These are phyloP conservation scores for Scalopus aquaticus DNA, from an alignment of 2,113 vertebrate species.

Conservation along the genomic window DNA sequence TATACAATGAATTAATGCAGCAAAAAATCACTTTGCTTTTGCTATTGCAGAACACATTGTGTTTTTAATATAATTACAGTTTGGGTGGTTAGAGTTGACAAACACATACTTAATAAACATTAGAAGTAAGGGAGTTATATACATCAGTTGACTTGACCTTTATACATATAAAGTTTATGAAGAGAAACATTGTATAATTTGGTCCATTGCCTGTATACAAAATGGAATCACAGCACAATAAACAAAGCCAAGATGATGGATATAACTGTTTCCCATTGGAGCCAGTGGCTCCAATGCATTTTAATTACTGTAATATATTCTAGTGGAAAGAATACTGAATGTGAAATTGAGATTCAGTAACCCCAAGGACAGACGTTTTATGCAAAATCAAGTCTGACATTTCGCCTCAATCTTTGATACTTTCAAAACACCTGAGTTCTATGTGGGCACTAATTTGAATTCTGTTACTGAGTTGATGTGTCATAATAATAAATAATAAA, in stretches of 20 bases:
- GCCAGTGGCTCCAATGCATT: neutral
- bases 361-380: constrained; percentile 50
- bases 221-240: constrained; percentile 5
- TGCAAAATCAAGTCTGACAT: constrained; percentile 34
- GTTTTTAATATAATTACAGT: constrained; percentile 44
- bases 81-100: neutral
- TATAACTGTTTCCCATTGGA: neutral
- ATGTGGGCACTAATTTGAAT: constrained; percentile 24
- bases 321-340: constrained; percentile 32
- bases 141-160: constrained; percentile 1
- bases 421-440: constrained; percentile 44
- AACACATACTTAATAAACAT: constrained; percentile 29
- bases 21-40: neutral
- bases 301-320: neutral
- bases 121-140: neutral
- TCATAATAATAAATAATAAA: constrained; percentile 46
- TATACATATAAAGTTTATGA: neutral
- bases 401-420: constrained; percentile 12
- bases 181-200: constrained; percentile 13
- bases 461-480: constrained; percentile 14
- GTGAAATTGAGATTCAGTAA: constrained; percentile 39
- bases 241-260: neutral
- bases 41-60: constrained; percentile 2
- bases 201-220: neutral
- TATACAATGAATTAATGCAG: constrained; percentile 28